A percentile compares a stretch with the other conserved stretches of the same genome.
Conservation (phyloP, 2,797 vertebrate genomes). For the Pagetopsis macropterus region DNA sequence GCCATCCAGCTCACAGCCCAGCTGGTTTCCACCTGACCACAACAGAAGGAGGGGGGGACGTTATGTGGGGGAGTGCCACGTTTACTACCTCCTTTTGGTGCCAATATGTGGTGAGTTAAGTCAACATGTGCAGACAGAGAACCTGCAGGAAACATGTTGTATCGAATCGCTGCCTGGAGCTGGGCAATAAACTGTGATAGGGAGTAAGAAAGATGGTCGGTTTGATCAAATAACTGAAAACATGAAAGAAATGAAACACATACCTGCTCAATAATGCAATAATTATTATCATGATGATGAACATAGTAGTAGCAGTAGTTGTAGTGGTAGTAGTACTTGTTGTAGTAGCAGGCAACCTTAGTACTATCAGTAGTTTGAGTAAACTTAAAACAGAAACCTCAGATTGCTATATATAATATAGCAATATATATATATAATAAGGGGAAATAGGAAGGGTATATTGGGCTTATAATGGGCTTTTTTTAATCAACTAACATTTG, state of each 20-base stretch:
- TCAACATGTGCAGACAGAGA: slow-evolving; percentile 14
- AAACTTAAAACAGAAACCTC: too few species aligned
- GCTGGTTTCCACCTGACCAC: slow-evolving; percentile 74
- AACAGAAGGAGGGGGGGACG: background rate
- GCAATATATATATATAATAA: too few species aligned
- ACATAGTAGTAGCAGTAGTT: too few species aligned
- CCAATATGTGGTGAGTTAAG: background rate
- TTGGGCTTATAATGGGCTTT: too few species aligned
- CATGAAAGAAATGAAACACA: background rate
- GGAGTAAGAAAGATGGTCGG: too few species aligned
- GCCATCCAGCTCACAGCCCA: slow-evolving; percentile 84
- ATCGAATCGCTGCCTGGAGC: background rate
- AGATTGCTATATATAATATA: too few species aligned
- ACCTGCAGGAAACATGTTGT: background rate
- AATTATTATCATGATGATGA: too few species aligned
- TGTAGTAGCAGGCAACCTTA: too few species aligned
- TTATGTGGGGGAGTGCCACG: background rate
- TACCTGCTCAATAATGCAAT: background rate
- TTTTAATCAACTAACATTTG: too few species aligned
- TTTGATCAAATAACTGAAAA: background rate
- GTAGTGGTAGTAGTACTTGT: too few species aligned
- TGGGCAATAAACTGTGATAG: background rate
- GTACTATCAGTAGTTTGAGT: too few species aligned
- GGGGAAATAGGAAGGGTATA: too few species aligned
- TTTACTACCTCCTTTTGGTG: background rate